Percentiles rank a stretch among this genome's conserved stretches.
Evolutionary conservation across 2,113 vertebrate species (phyloP).

Genomic region (Spermophilus dauricus): DNA sequence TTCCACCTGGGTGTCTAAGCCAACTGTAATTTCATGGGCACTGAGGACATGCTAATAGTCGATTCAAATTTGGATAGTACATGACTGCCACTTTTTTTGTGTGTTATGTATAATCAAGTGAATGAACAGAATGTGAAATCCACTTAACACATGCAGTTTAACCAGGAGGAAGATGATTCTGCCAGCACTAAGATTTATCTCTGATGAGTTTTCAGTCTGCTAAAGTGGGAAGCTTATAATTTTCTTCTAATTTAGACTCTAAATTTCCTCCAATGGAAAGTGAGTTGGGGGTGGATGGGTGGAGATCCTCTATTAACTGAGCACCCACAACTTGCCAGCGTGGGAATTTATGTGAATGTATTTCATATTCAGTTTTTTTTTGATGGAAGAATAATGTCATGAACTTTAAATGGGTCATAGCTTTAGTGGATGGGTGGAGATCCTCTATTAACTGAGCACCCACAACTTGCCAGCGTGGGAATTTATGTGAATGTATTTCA

Average conservation of each 20-base stretch:
- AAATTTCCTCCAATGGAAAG: background rate
- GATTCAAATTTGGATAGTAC: slow-evolving; percentile 27
- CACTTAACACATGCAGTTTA: slow-evolving; percentile 7
- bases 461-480: background rate
- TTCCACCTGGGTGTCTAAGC: slow-evolving; percentile 30
- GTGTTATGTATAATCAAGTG: slow-evolving; percentile 29
- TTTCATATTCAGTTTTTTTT: slow-evolving; percentile 38
- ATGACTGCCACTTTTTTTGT: slow-evolving; percentile 8
- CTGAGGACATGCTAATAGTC: background rate
- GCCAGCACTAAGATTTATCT: background rate
- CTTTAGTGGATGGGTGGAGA: slow-evolving; percentile 35
- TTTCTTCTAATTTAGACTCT: slow-evolving; percentile 49
- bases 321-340: background rate
- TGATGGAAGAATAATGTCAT: slow-evolving; percentile 47
- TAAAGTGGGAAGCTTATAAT: slow-evolving; percentile 13
- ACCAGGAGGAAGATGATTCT: slow-evolving; percentile 25
- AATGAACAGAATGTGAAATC: slow-evolving; percentile 54
- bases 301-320: background rate
- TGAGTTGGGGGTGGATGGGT: background rate
- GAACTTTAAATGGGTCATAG: slow-evolving; percentile 61
- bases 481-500: slow-evolving; percentile 34
- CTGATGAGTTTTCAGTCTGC: slow-evolving; percentile 29
- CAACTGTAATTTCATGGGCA: background rate
- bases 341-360: slow-evolving; percentile 19
- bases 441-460: background rate